Percentiles rank a stretch among this genome's conserved stretches.
Evolutionary conservation across 2,888 invertebrate genomes (phyloP).

Genomic region (Fissipunctia ypsillon): DNA sequence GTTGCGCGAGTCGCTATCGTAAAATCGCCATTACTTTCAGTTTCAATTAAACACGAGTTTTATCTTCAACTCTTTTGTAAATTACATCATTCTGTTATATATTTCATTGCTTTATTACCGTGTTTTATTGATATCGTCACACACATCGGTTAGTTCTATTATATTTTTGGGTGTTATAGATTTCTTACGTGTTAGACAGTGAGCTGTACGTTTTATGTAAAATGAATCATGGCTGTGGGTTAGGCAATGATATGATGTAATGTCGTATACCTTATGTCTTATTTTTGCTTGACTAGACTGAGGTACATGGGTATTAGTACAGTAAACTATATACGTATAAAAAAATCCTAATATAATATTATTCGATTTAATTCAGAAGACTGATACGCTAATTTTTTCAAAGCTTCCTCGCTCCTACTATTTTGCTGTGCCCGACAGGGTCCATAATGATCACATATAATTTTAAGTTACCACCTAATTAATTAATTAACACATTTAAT

Average conservation of each 20-base stretch:
- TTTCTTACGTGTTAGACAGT: conserved; percentile 25
- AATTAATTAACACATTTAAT: too few species aligned
- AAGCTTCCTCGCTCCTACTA: too few species aligned
- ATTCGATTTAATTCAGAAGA: too few species aligned
- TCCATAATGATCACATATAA: too few species aligned
- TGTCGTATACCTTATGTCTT: too few species aligned
- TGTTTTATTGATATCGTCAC: conserved; percentile 56
- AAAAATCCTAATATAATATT: too few species aligned
- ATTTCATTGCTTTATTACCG: conserved; percentile 62
- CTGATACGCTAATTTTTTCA: too few species aligned
- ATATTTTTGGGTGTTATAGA: conserved; percentile 44
- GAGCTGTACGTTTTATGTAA: conserved; percentile 16
- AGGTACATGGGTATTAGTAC: too few species aligned
- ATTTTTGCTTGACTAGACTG: not conserved
- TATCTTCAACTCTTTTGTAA: conserved; percentile 62
- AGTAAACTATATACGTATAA: too few species aligned
- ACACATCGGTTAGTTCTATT: conserved; percentile 47
- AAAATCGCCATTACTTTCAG: conserved; percentile 70
- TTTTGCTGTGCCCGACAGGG: too few species aligned
- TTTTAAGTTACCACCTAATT: too few species aligned
- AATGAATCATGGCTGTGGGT: conserved; percentile 8
- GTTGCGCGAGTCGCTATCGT: conserved; percentile 63
- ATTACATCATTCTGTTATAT: conserved; percentile 61
- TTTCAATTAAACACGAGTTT: conserved; percentile 67
- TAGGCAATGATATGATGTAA: conserved; percentile 1